Evolutionary conservation across 2,113 vertebrate genomes (phyloP).

Genomic region (Galbula dea): DNA sequence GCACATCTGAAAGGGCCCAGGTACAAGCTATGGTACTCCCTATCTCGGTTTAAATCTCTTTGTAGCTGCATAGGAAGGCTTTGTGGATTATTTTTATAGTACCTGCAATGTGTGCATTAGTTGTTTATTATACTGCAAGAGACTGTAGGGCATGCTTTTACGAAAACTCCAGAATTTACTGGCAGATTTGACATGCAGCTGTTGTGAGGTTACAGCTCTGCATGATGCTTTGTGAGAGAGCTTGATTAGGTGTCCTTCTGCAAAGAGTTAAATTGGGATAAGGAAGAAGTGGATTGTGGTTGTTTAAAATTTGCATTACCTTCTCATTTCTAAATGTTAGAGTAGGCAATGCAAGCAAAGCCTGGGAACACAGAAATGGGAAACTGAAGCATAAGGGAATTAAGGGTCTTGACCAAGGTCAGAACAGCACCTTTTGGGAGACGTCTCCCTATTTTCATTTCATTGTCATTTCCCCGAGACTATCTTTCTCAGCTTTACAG

Average conservation of each 20-base stretch:
- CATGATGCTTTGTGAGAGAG: not conserved
- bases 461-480: not conserved
- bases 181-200: not conserved
- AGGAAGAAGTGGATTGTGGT: not conserved
- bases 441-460: not conserved
- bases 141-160: not conserved
- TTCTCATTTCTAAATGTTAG: not conserved
- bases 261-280: not conserved
- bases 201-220: not conserved
- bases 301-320: not conserved
- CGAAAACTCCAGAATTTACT: not conserved
- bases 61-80: not conserved
- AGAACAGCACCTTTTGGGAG: not conserved
- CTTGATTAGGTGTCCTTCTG: not conserved
- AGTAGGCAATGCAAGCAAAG: not conserved
- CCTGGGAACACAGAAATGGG: not conserved
- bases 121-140: not conserved
- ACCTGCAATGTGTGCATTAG: not conserved
- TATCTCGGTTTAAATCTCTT: not conserved
- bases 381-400: not conserved
- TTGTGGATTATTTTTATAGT: not conserved
- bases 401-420: not conserved
- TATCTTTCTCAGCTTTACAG: not conserved
- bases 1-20: not conserved
- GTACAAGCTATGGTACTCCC: not conserved